Conservation (phyloP, 2,797 vertebrate genomes). For the Leuciscus waleckii region DNA sequence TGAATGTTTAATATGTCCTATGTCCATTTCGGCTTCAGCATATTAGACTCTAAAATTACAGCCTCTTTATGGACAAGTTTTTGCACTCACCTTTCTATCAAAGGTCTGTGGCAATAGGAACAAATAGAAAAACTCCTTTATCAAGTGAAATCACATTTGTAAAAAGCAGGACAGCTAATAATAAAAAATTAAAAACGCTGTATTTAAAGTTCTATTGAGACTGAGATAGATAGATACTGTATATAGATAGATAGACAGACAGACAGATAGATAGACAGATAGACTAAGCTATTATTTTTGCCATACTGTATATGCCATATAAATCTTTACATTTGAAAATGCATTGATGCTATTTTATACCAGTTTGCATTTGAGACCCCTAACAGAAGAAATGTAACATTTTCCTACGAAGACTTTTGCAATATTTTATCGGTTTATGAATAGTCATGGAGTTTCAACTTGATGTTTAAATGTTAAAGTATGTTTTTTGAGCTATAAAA, state of each 20-base stretch:
- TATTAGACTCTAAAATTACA: conserved; percentile 9
- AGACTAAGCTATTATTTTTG: background rate
- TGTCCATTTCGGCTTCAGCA: background rate
- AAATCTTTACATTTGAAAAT: background rate
- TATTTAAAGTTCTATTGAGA: background rate
- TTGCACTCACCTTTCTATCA: background rate
- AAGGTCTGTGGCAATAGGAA: background rate
- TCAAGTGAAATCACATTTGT: background rate
- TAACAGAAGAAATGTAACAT: background rate
- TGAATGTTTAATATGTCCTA: conserved; percentile 42
- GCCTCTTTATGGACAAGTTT: background rate
- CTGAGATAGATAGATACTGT: fast-evolving
- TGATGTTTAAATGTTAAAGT: background rate
- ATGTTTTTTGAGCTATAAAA: background rate
- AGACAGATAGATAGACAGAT: background rate
- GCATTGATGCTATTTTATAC: background rate
- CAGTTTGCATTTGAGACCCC: background rate
- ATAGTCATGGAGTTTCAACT: background rate
- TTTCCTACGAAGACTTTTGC: background rate
- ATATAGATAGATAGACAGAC: background rate
- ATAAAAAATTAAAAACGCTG: background rate
- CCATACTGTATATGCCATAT: background rate
- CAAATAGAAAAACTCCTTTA: background rate
- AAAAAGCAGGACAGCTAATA: background rate
- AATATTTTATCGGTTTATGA: background rate